Evolutionary conservation across 2,113 vertebrate genomes (phyloP).

Genomic region (Irena cyanogastra): DNA sequence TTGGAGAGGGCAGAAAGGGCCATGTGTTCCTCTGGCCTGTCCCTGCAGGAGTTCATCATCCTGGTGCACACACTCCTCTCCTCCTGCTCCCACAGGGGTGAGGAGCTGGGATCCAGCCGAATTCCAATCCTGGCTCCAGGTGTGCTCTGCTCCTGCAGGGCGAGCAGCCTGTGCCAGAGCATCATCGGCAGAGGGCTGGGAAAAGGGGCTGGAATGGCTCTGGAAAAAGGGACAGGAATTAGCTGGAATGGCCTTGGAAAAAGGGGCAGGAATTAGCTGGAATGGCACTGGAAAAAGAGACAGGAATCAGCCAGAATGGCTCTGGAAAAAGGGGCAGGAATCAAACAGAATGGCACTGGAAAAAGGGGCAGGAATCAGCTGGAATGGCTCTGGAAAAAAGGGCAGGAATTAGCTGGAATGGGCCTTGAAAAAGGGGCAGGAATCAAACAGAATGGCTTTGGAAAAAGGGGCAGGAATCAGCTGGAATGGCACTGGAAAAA

Average conservation of each 20-base stretch:
- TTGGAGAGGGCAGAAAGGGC: neutral
- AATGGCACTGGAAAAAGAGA: accelerated
- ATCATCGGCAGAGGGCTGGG: accelerated
- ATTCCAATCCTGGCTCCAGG: neutral
- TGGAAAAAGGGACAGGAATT: neutral
- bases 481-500: neutral
- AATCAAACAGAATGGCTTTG: neutral
- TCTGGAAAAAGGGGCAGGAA: neutral
- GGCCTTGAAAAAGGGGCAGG: neutral
- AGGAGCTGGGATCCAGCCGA: neutral
- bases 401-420: neutral
- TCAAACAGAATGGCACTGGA: accelerated
- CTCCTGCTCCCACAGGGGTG: accelerated
- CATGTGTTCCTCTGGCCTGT: neutral
- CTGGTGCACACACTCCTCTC: neutral
- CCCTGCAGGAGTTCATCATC: neutral
- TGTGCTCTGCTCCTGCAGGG: neutral
- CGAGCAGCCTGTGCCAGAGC: accelerated
- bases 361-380: neutral
- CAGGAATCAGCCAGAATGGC: neutral
- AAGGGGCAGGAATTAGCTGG: accelerated
- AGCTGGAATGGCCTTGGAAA: accelerated
- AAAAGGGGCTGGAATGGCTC: neutral
- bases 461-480: neutral
- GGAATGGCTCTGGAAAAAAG: neutral